These are phyloP conservation scores for Oscheius sp. DNA, from an alignment of 2,888 invertebrate species.

Conservation along the genomic window DNA sequence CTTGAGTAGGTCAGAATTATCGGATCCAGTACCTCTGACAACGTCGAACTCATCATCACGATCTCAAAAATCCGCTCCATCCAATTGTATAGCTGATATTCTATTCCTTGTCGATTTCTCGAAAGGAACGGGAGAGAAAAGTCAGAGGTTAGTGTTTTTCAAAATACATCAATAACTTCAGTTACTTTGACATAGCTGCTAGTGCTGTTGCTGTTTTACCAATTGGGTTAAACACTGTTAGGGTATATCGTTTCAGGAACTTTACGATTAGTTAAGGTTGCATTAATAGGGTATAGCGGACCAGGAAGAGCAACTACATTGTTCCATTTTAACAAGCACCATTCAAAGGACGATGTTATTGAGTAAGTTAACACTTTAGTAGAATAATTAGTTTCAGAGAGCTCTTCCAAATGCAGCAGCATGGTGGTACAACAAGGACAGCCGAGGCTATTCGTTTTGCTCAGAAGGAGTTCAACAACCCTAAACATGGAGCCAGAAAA, in stretches of 20 bases:
- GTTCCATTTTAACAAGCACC: constrained; percentile 41
- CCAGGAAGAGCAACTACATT: constrained; percentile 39
- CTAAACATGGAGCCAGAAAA: constrained; percentile 40
- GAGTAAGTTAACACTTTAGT: constrained; percentile 23
- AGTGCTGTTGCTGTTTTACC: constrained; percentile 40
- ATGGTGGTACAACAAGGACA: constrained; percentile 59
- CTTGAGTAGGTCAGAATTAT: neutral
- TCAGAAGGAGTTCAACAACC: constrained; percentile 40
- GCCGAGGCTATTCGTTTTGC: constrained; percentile 56
- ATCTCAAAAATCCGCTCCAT: constrained; percentile 33
- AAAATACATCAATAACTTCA: neutral
- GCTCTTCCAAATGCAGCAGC: constrained; percentile 45
- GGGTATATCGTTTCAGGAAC: constrained; percentile 1
- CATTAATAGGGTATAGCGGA: constrained; percentile 47
- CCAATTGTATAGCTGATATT: constrained; percentile 36
- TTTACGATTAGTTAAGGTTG: constrained; percentile 26
- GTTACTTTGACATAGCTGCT: constrained; percentile 46
- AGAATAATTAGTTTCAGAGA: constrained; percentile 26
- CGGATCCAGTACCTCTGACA: constrained; percentile 23
- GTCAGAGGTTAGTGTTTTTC: constrained; percentile 30
- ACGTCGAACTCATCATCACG: constrained; percentile 42
- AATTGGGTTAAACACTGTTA: constrained; percentile 37
- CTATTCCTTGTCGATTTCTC: constrained; percentile 46
- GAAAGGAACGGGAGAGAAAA: constrained; percentile 50
- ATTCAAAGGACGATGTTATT: constrained; percentile 46